Percentiles rank a stretch among this genome's conserved stretches.
These are phyloP conservation scores for Tringa solitaria DNA, from an alignment of 2,113 vertebrate genomes.

Conservation along the genomic window DNA sequence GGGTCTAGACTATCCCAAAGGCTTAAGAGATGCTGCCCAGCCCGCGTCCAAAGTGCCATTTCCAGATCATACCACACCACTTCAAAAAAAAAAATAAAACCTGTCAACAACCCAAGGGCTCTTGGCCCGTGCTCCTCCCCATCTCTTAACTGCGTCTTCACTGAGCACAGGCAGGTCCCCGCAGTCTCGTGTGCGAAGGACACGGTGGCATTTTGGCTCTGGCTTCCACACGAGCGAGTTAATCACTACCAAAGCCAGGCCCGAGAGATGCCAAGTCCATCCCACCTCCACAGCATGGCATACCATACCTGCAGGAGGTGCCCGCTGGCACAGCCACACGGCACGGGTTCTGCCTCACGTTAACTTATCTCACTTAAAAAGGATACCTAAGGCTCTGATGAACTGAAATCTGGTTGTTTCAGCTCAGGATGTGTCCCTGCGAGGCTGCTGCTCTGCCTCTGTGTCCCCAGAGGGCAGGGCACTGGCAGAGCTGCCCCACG, in stretches of 20 bases:
- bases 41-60: fast-evolving
- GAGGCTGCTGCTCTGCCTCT: neutral
- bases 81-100: neutral
- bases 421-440: neutral
- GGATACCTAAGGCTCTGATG: neutral
- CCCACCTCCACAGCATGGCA: neutral
- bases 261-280: neutral
- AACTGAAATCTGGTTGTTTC: neutral
- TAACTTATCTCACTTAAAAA: neutral
- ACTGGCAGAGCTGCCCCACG: neutral
- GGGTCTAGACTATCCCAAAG: neutral
- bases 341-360: fast-evolving
- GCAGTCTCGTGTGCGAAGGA: neutral
- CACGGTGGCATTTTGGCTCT: fast-evolving
- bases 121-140: neutral
- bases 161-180: neutral
- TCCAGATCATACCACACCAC: neutral
- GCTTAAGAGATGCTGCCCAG: neutral
- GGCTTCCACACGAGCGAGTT: fast-evolving
- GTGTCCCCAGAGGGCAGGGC: too few relatives aligned
- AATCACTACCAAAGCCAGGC: neutral
- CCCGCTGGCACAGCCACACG: neutral
- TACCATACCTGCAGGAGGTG: neutral
- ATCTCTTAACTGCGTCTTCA: neutral
- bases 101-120: neutral